A percentile compares a stretch with the other conserved stretches of the same genome.
These are phyloP conservation scores for Lepisosteus oculatus DNA, from an alignment of 2,113 vertebrate genomes.

Conservation along the genomic window DNA sequence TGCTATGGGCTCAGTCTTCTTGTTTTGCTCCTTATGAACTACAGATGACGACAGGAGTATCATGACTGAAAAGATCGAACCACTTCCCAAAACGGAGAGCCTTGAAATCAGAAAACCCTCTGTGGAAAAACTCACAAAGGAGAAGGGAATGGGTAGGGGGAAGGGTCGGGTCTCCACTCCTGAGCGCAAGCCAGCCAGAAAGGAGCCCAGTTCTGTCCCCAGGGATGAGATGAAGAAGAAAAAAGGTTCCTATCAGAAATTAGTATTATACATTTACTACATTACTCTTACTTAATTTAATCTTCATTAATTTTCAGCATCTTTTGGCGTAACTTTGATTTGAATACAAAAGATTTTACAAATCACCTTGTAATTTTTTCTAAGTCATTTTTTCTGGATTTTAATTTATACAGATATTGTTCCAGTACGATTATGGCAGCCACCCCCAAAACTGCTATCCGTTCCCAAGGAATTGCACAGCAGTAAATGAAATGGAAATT, in stretches of 20 bases:
- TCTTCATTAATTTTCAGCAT: too few relatives aligned
- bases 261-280: not conserved
- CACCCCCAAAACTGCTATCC: too few relatives aligned
- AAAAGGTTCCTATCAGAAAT: constrained; percentile 81
- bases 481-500: too few relatives aligned
- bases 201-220: constrained; percentile 85
- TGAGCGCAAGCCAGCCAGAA: constrained; percentile 89
- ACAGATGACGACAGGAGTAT: constrained; percentile 94
- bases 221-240: constrained; percentile 97
- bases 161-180: constrained; percentile 92
- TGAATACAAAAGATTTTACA: too few relatives aligned
- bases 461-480: too few relatives aligned
- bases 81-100: constrained; percentile 79
- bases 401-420: too few relatives aligned
- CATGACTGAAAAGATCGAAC: constrained; percentile 88
- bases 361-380: too few relatives aligned
- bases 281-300: not conserved
- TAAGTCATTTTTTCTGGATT: too few relatives aligned
- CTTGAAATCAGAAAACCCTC: constrained; percentile 73
- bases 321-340: too few relatives aligned
- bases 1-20: constrained; percentile 9
- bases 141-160: constrained; percentile 77
- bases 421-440: too few relatives aligned
- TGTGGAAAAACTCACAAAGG: constrained; percentile 84
- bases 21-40: constrained; percentile 65